phyloP scores from a whole-genome alignment of 92 coral and sea anemone genomes.

The Siderastrea siderea region DNA sequence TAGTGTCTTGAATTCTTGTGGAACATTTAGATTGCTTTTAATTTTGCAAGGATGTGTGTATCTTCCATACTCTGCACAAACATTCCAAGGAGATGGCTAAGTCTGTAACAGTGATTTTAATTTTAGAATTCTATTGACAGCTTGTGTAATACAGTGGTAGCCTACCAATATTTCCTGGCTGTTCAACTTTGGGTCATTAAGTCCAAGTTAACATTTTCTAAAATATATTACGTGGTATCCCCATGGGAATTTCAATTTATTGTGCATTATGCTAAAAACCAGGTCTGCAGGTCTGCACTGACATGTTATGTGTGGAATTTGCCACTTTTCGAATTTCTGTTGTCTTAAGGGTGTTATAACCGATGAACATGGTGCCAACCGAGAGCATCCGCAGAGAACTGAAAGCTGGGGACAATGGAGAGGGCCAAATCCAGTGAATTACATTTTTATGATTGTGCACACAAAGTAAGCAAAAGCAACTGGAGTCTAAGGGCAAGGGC shows the following conservation, averaged over 20 bases:
- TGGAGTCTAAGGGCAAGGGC: constrained; percentile 40
- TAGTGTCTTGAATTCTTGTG: constrained; percentile 71
- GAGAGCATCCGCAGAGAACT: constrained; percentile 19
- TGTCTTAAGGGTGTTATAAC: constrained; percentile 45
- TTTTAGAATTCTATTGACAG: too few relatives aligned
- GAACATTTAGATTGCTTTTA: constrained; percentile 41
- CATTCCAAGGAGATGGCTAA: constrained; percentile 3
- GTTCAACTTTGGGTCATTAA: too few relatives aligned
- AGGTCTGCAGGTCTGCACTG: too few relatives aligned
- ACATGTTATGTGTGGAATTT: too few relatives aligned
- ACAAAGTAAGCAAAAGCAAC: not conserved
- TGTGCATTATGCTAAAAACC: not conserved
- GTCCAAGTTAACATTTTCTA: too few relatives aligned
- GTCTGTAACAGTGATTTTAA: too few relatives aligned
- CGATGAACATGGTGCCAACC: constrained; percentile 39
- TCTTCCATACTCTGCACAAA: not conserved
- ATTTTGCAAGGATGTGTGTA: constrained; percentile 5
- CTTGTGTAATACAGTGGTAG: too few relatives aligned
- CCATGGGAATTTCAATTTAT: too few relatives aligned
- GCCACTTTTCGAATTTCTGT: not conserved
- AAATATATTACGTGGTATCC: too few relatives aligned
- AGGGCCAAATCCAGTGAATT: constrained; percentile 52
- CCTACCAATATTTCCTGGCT: too few relatives aligned
- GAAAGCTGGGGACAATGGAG: constrained; percentile 4
- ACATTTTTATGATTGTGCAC: constrained; percentile 55